Percentiles rank a stretch among this genome's conserved stretches.
Evolutionary conservation across 2,113 vertebrate species (phyloP).

Genomic region (Ia io): DNA sequence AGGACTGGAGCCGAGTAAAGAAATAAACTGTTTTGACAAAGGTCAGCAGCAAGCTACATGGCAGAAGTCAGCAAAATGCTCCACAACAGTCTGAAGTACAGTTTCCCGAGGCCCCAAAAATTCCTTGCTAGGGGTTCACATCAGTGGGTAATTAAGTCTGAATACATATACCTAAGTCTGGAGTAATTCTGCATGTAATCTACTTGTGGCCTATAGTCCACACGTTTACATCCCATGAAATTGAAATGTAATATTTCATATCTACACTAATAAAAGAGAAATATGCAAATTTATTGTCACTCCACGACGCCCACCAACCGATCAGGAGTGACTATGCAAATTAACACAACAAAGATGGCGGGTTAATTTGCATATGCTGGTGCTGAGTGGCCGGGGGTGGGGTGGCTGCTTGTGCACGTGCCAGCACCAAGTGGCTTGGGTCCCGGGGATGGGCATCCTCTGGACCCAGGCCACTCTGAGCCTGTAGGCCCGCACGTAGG

Average conservation of each 20-base stretch:
- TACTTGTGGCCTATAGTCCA: background rate
- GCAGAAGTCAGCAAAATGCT: background rate
- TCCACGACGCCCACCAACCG: no score
- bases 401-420: no score
- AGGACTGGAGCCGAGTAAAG: background rate
- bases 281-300: no score
- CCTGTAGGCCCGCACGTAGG: no score
- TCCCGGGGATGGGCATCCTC: no score
- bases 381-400: no score
- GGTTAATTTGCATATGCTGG: no score
- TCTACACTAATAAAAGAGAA: no score
- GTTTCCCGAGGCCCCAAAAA: background rate
- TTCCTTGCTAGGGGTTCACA: background rate
- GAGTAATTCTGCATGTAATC: background rate
- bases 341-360: no score
- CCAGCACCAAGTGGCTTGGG: no score
- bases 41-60: background rate
- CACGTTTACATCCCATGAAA: background rate
- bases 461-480: no score
- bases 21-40: background rate
- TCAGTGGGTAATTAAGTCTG: background rate
- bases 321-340: no score
- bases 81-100: background rate
- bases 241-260: background rate
- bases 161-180: background rate